Base-by-base conservation (phyloP, 2,113 vertebrate species). In the Camelus bactrianus region DNA sequence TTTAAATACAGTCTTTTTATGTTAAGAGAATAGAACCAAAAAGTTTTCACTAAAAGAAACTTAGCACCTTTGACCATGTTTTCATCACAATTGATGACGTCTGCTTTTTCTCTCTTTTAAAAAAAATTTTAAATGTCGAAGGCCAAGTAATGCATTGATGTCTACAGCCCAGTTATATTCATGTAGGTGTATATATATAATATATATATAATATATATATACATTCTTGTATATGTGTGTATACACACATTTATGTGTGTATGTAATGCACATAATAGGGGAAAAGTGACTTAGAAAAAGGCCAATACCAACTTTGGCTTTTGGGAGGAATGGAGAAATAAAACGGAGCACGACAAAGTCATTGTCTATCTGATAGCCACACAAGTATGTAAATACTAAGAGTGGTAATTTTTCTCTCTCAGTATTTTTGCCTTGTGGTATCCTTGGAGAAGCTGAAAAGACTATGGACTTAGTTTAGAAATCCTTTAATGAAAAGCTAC, bases 391-490 rank as follows among this genome's bases (percentile, higher is more conserved):
- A 48, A 75, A 87, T 48, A 67, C 4, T 20, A 76, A 79, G 54
- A 28, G 30, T 42, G 20, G 11, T 48, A 12, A 38, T 35, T 28
- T 32, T 62, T 46, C 22, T 70, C 50, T 67, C 46, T 22, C 69
- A 54, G 2, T 69, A 54, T 65, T 80, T 80, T 85, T 42, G 38
- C 13, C 17, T 82, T 48, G 6, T n/a, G 22, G 62, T 54, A 50
- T 32, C 20, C 32, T 28, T 83, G 81, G 73, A 93, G 54, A 90
- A 83, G 12, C 20, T 91, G 35, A 70, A 62, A 80, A 76, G 6
- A 46, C 7, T 56, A n/a, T 67, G 56, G 2, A 30, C 32, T 84
- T 42, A 14, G 9, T 50, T 73, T 60, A 67, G n/a, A 82, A 86
- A 58, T n/a, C 62, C 2, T 15, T 60, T 86, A 56, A 56, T 32